A percentile compares a stretch with the other conserved stretches of the same genome.
Evolutionary conservation across 2,113 vertebrate genomes (phyloP).

Genomic region (Chamaetylas fuelleborni): DNA sequence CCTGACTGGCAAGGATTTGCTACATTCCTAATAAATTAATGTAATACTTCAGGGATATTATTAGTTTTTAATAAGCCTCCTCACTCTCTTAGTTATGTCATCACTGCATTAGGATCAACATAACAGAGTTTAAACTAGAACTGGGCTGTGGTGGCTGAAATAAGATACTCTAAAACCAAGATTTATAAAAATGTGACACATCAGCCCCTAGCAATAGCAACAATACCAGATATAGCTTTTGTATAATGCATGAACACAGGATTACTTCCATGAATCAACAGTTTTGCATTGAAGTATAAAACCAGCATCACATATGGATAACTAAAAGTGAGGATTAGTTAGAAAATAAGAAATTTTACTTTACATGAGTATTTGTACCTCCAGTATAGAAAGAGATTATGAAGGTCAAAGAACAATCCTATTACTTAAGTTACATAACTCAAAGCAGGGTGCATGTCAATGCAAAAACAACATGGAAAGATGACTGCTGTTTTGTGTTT

Average conservation of each 20-base stretch:
- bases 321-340: neutral
- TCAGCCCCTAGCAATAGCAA: slow-evolving; percentile 34
- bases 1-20: neutral
- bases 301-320: neutral
- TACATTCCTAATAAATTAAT: neutral
- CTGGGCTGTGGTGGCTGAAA: slow-evolving; percentile 17
- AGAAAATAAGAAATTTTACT: neutral
- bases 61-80: neutral
- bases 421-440: slow-evolving; percentile 29
- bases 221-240: slow-evolving; percentile 23
- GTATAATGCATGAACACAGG: slow-evolving; percentile 36
- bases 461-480: neutral
- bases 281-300: slow-evolving; percentile 15
- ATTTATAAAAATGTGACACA: slow-evolving; percentile 30
- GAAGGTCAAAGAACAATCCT: slow-evolving; percentile 37
- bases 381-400: neutral
- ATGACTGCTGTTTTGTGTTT: neutral
- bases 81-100: neutral
- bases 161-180: slow-evolving; percentile 34
- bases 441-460: neutral
- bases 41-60: neutral
- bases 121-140: slow-evolving; percentile 10
- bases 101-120: slow-evolving; percentile 4
- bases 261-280: slow-evolving; percentile 54
- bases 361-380: neutral